Conservation (phyloP, 53 echinoderm and acorn worm species). For the Echinarachnius parma region DNA sequence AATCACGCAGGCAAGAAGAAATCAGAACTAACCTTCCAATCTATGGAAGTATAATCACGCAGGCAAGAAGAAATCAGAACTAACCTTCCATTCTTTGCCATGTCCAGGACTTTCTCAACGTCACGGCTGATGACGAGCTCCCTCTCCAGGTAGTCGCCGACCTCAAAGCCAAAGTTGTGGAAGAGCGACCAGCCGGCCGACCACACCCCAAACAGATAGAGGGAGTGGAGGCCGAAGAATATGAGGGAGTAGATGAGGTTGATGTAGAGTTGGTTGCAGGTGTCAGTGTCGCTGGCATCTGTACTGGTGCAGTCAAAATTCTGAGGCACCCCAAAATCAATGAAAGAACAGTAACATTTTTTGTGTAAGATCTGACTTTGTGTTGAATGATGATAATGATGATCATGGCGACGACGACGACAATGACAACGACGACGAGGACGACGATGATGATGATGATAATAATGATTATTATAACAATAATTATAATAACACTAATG, state of each 20-base stretch:
- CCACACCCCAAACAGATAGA: constrained; percentile 81
- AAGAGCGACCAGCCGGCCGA: constrained; percentile 65
- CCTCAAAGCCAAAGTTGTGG: constrained; percentile 71
- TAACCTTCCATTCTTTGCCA: constrained; percentile 81
- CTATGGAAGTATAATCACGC: too few relatives aligned
- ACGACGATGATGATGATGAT: too few relatives aligned
- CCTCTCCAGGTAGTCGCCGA: constrained; percentile 82
- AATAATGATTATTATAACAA: too few relatives aligned
- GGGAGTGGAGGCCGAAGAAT: constrained; percentile 70
- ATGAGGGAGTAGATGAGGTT: constrained; percentile 51
- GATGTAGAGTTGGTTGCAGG: constrained; percentile 37
- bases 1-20: too few relatives aligned
- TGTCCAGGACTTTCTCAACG: constrained; percentile 86
- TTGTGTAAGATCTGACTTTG: too few relatives aligned
- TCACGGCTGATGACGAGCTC: constrained; percentile 78
- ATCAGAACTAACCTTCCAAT: too few relatives aligned
- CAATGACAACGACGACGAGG: too few relatives aligned
- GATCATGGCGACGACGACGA: too few relatives aligned
- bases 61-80: constrained; percentile 3
- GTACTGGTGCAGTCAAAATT: constrained; percentile 38
- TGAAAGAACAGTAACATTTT: background rate
- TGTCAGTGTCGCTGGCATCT: constrained; percentile 13
- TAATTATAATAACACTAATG: too few relatives aligned
- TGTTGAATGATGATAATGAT: too few relatives aligned
- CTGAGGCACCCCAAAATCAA: constrained; percentile 20